A percentile compares a stretch with the other conserved stretches of the same genome.
phyloP scores from a whole-genome alignment of 2,797 vertebrate genomes.

The Bradypodion ventrale region DNA sequence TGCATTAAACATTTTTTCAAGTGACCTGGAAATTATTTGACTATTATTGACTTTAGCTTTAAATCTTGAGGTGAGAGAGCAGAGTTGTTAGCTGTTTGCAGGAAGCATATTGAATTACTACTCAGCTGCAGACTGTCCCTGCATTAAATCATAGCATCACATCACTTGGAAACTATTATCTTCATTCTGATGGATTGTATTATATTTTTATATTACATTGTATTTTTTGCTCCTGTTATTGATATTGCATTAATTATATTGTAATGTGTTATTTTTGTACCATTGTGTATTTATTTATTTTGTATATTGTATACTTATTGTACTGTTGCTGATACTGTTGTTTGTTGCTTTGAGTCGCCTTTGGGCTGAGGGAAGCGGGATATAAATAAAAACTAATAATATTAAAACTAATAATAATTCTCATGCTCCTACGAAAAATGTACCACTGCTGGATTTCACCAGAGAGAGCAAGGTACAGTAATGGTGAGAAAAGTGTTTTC shows the following conservation, averaged over 20 bases:
- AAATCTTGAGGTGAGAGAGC: not conserved
- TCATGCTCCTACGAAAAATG: slow-evolving; percentile 21
- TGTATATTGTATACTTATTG: no score
- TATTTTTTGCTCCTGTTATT: no score
- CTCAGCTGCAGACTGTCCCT: slow-evolving; percentile 6
- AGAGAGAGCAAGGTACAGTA: not conserved
- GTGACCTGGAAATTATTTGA: not conserved
- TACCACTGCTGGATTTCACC: slow-evolving; percentile 2
- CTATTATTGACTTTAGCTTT: not conserved
- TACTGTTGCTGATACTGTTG: no score
- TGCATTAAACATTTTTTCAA: not conserved
- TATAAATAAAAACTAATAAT: no score
- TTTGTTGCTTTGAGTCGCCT: no score
- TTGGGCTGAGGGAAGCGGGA: no score
- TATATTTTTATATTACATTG: no score
- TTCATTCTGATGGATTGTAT: no score
- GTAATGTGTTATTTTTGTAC: no score
- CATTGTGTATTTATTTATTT: no score
- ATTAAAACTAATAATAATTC: no score
- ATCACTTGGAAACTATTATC: slow-evolving; percentile 9
- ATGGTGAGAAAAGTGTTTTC: slow-evolving; percentile 38
- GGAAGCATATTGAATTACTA: slow-evolving; percentile 24
- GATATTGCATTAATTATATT: no score
- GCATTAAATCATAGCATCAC: not conserved
- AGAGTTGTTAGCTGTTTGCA: not conserved